phyloP scores from a whole-genome alignment of 2,888 invertebrate genomes.

The Apoderus coryli region DNA sequence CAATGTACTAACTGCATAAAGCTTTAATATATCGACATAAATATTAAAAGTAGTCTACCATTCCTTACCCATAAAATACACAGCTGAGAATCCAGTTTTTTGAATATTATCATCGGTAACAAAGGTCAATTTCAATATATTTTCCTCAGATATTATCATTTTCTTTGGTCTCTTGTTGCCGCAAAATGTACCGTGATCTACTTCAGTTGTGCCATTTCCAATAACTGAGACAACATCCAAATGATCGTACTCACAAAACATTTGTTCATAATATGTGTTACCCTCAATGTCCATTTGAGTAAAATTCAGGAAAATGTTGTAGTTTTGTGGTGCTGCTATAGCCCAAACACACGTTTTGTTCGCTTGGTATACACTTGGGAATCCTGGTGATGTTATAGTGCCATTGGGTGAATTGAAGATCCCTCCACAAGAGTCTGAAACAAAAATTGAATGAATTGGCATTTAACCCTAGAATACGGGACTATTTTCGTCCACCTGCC shows the following conservation, averaged over 20 bases:
- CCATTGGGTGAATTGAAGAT: constrained; percentile 67
- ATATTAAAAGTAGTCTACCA: background rate
- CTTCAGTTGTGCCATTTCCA: constrained; percentile 58
- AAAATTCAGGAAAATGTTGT: constrained; percentile 89
- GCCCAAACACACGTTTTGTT: constrained; percentile 97
- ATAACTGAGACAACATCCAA: constrained; percentile 65
- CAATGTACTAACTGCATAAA: too few relatives aligned
- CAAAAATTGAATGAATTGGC: too few relatives aligned
- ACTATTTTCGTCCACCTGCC: too few relatives aligned
- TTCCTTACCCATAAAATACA: constrained; percentile 66
- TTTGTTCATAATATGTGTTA: constrained; percentile 69
- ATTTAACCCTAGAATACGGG: too few relatives aligned
- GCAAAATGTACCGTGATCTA: constrained; percentile 76
- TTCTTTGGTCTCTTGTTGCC: constrained; percentile 67
- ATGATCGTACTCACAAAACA: constrained; percentile 94
- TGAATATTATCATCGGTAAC: constrained; percentile 93
- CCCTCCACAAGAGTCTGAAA: constrained; percentile 91
- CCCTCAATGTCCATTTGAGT: constrained; percentile 96
- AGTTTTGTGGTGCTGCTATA: constrained; percentile 81
- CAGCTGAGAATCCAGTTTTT: constrained; percentile 86
- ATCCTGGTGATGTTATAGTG: constrained; percentile 88
- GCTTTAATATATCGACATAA: too few relatives aligned
- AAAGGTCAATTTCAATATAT: constrained; percentile 77
- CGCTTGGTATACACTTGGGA: constrained; percentile 84
- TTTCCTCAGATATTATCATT: constrained; percentile 85